Conservation (phyloP, 2,888 invertebrate species). For the Clunio marinus region DNA sequence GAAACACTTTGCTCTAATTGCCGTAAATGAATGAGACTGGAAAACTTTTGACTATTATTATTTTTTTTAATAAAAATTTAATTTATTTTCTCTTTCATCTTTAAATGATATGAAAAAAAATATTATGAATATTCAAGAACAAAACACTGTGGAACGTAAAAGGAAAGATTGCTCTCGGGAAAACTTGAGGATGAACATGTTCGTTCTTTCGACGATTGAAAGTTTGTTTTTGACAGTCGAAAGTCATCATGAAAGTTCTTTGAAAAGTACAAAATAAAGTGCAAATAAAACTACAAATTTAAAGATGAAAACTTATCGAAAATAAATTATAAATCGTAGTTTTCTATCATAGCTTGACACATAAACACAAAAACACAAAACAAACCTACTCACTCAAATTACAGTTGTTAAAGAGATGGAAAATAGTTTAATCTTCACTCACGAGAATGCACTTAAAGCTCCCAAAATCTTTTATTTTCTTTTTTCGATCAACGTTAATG, state of each 20-base stretch:
- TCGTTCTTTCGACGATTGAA: not conserved
- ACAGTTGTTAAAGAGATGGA: conserved; percentile 6
- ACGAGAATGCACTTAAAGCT: not conserved
- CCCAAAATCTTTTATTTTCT: not conserved
- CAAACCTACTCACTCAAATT: not conserved
- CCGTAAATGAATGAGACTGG: conserved; percentile 36
- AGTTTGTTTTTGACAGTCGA: not conserved
- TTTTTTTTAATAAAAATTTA: not conserved
- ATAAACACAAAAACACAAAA: conserved; percentile 1
- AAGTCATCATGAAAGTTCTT: not conserved
- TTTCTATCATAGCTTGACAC: not conserved
- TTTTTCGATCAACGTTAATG: not conserved
- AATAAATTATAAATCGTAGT: not conserved
- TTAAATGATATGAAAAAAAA: not conserved
- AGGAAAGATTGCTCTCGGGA: conserved; percentile 35
- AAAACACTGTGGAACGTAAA: conserved; percentile 1
- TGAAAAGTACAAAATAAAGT: conserved; percentile 35
- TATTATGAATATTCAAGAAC: not conserved
- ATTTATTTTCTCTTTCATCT: conserved; percentile 16
- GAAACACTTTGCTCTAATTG: conserved; percentile 16
- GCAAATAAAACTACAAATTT: conserved; percentile 27
- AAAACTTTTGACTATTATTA: conserved; percentile 16
- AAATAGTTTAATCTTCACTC: not conserved
- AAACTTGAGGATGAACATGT: conserved; percentile 5
- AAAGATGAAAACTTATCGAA: not conserved